Conservation (phyloP, 2,888 invertebrate genomes). For the Apamea epomidion region DNA sequence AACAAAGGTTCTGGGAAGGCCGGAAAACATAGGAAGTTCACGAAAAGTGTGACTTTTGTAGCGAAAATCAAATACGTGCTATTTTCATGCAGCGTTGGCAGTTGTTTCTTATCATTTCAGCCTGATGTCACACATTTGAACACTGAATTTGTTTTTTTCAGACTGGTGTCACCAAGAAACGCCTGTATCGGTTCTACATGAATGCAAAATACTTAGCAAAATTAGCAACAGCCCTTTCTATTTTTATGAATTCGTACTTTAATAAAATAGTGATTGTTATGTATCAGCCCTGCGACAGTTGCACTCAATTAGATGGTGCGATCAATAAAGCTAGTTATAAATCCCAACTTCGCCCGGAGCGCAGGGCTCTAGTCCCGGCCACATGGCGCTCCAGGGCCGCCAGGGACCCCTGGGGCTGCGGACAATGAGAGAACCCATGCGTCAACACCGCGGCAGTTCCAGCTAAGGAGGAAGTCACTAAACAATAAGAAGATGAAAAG, state of each 20-base stretch:
- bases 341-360: constrained; percentile 22
- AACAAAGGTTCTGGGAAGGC: neutral
- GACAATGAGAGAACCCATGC: constrained; percentile 47
- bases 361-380: constrained; percentile 3
- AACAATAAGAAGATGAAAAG: neutral
- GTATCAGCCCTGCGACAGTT: constrained; percentile 41
- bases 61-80: neutral
- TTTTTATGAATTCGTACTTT: neutral
- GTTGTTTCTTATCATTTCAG: neutral
- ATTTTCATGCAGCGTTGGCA: neutral
- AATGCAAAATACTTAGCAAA: neutral
- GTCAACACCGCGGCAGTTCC: constrained; percentile 35
- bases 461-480: constrained; percentile 51
- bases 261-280: neutral
- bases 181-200: neutral
- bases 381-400: constrained; percentile 10
- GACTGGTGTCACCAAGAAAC: neutral
- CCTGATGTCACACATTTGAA: neutral
- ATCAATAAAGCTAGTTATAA: constrained; percentile 63
- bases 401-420: constrained; percentile 47
- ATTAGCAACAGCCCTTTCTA: neutral
- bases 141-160: neutral
- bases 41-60: neutral
- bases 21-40: neutral
- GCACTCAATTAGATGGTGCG: constrained; percentile 55